phyloP scores from a whole-genome alignment of 1,140 invertebrate genomes.

The Drosophila murphyi region DNA sequence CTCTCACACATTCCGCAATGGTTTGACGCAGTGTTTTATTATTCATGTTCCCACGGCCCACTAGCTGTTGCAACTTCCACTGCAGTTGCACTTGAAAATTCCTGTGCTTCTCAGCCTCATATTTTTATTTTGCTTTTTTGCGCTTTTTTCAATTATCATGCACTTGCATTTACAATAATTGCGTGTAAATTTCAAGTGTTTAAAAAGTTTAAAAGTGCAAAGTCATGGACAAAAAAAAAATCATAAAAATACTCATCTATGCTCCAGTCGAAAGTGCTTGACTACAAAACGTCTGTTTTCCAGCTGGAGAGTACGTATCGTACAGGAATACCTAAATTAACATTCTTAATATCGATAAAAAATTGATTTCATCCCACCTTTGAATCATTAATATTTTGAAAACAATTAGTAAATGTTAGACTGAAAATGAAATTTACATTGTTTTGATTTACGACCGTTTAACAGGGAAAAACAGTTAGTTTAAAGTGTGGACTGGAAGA shows the following conservation, averaged over 20 bases:
- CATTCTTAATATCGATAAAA: too few relatives aligned
- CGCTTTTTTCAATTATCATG: conserved; percentile 45
- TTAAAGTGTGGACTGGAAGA: too few relatives aligned
- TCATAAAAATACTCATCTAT: conserved; percentile 22
- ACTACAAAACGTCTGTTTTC: not conserved
- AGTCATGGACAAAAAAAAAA: conserved; percentile 37
- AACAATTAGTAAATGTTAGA: too few relatives aligned
- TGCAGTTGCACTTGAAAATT: conserved; percentile 48
- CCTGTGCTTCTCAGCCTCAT: not conserved
- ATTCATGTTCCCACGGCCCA: conserved; percentile 55
- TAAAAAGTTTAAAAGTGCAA: conserved; percentile 38
- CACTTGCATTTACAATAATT: conserved; percentile 72
- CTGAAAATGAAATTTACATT: too few relatives aligned
- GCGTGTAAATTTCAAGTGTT: conserved; percentile 63
- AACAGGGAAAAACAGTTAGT: too few relatives aligned
- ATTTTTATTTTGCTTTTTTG: not conserved
- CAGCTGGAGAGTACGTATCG: not conserved
- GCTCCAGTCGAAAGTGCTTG: conserved; percentile 19
- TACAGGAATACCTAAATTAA: not conserved
- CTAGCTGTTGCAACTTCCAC: conserved; percentile 27
- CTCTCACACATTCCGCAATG: conserved; percentile 43
- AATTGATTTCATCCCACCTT: too few relatives aligned
- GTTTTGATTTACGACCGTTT: too few relatives aligned
- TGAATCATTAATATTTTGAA: too few relatives aligned
- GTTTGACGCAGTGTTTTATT: conserved; percentile 60